A percentile compares a stretch with the other conserved stretches of the same genome.
Evolutionary conservation across 2,113 vertebrate genomes (phyloP).

Genomic region (Phocoena phocoena): DNA sequence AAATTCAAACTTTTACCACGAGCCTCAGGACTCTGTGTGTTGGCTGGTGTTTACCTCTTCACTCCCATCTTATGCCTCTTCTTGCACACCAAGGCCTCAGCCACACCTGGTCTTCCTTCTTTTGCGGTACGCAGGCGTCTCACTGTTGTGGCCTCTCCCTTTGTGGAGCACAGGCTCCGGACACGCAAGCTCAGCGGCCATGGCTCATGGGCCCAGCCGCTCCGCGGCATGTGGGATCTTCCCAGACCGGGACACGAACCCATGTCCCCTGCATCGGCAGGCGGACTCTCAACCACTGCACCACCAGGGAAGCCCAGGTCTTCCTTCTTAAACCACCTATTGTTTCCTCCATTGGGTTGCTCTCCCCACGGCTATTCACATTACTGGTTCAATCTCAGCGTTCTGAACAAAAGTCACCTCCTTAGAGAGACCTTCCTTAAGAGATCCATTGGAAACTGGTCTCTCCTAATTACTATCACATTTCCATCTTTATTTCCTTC

Average conservation of each 20-base stretch:
- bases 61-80: not conserved
- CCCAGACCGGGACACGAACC: too few relatives aligned
- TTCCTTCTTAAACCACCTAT: not conserved
- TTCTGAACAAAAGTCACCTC: not conserved
- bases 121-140: not conserved
- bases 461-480: not conserved
- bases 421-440: not conserved
- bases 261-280: too few relatives aligned
- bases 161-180: too few relatives aligned
- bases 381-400: not conserved
- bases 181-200: too few relatives aligned
- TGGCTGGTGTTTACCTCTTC: not conserved
- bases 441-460: not conserved
- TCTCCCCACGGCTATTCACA: not conserved
- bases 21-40: not conserved
- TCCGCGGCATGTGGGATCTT: too few relatives aligned
- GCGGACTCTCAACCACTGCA: too few relatives aligned
- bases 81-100: not conserved
- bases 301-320: too few relatives aligned
- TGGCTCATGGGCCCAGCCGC: too few relatives aligned
- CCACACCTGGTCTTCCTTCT: not conserved
- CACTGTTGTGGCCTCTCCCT: too few relatives aligned
- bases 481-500: not conserved
- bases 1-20: not conserved
- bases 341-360: not conserved